Percentiles rank a stretch among this genome's conserved stretches.
These are phyloP conservation scores for Bostrychus sinensis DNA, from an alignment of 2,113 vertebrate species.

Conservation along the genomic window DNA sequence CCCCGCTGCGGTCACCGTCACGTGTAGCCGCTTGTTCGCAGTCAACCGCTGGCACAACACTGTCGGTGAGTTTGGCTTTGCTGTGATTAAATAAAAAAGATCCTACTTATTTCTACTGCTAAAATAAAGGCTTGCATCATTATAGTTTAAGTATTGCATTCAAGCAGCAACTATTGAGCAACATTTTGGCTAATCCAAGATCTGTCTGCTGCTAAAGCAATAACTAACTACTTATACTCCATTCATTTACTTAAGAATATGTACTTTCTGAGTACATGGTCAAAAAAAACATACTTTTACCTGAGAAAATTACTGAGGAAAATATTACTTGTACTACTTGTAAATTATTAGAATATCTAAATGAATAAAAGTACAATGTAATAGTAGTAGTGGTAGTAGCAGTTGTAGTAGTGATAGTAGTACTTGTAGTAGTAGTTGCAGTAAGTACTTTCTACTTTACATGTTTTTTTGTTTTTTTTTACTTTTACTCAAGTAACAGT, in stretches of 20 bases:
- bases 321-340: background rate
- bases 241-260: too few relatives aligned
- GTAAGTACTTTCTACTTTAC: too few relatives aligned
- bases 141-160: background rate
- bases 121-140: background rate
- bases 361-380: background rate
- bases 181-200: background rate
- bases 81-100: background rate
- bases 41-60: slow-evolving; percentile 99
- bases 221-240: too few relatives aligned
- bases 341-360: background rate
- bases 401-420: too few relatives aligned
- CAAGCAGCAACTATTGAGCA: too few relatives aligned
- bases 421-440: too few relatives aligned
- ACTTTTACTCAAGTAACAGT: too few relatives aligned
- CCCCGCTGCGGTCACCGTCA: slow-evolving; percentile 96
- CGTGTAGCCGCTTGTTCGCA: slow-evolving; percentile 96
- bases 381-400: background rate
- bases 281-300: background rate
- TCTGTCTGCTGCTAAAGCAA: background rate
- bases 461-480: too few relatives aligned
- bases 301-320: background rate
- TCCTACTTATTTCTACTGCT: background rate
- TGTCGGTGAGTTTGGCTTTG: slow-evolving; percentile 85
- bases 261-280: background rate